Evolutionary conservation across 1,140 invertebrate genomes (phyloP), one percentile per base, ranked within the genome.

Genomic region (Drosophila pandora): DNA sequence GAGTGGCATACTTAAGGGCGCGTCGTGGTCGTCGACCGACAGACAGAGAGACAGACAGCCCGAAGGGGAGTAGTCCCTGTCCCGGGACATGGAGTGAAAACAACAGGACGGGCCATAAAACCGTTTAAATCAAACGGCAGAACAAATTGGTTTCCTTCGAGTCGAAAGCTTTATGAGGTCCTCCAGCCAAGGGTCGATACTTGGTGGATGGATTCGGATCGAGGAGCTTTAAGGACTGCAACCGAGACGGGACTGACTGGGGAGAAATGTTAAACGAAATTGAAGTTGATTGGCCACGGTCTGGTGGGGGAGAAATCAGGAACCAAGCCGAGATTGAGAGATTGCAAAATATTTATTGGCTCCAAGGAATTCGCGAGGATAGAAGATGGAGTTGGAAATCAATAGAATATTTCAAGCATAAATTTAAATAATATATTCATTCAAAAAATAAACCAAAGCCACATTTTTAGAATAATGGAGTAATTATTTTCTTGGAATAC

Each of bases 71-170:
- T 55, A 28, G 17, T 17, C 17, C 17, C 17, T 17, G 17, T 17
- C 17, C 47, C 37, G 52, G 57, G 57, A 57, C 43, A 65, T 73
- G 60, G 76, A 87, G 72, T 88, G 79, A 87, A 88, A 87, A 87
- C 83, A 87, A 88, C 84, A 83, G 79, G 84, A 70, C 76, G 76
- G 83, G 50, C 83, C 84, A 88, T 88, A 88, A 88, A 88, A 88
- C 76, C 83, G 83, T 88, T 88, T 88, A 88, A 88, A 88, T 88
- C 83, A 88, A 89, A 88, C 83, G 79, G 79, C 83, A 88, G 83
- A 88, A 88, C 83, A 88, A 88, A 88, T 88, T 88, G 83, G 84
- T 88, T 88, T 88, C 83, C 83, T 88, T 87, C 83, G 76, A 82
- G 81, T 74, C 82, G 81, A 87, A 84, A 87, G 81, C 81, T 84